Base-by-base conservation (phyloP, 2,888 invertebrate genomes). In the Acanthosepion pharaonis region DNA sequence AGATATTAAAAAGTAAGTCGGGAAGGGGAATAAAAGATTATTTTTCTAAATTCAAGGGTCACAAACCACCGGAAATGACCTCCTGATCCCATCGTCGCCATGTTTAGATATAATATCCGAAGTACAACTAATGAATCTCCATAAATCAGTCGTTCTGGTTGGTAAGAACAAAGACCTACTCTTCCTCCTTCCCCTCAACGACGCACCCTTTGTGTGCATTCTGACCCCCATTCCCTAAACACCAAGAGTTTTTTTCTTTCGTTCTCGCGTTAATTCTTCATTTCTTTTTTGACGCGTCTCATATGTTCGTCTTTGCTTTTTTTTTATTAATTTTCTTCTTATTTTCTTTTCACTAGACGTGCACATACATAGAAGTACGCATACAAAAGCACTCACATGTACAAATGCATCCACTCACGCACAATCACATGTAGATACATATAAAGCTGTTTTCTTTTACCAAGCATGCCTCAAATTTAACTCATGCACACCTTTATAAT, bases 51-150 rank as follows among this genome's bases (percentile, higher is more conserved):
- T 59, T n/a, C n/a, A 33, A 33, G n/a, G n/a, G 78, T 78, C 78
- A 33, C 78, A n/a, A 78, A 33, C 78, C 78, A 78, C 78, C 78
- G 78, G 78, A 78, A 78, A n/a, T 78, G 78, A 78, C n/a, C 11
- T 33, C n/a, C 18, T 78, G 78, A 78, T n/a, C n/a, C 78, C 2
- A 78, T 78, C 78, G 78, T 15, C n/a, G 33, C 15, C 78, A 33
- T 78, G 78, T 78, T 78, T 78, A 78, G 78, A 78, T 78, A 78
- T 78, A 78, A 78, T 78, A 78, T 78, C 78, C 33, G 78, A n/a
- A 78, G 78, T n/a, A 33, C 78, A 78, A 78, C 78, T 78, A 78
- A 78, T 78, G 78, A n/a, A 78, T 78, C 78, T 78, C 33, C 78
- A 78, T 78, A 78, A 78, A 78, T 78, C 78, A 78, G n/a, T 11